phyloP scores from a whole-genome alignment of 2,888 invertebrate species.

The Notodonta dromedarius region DNA sequence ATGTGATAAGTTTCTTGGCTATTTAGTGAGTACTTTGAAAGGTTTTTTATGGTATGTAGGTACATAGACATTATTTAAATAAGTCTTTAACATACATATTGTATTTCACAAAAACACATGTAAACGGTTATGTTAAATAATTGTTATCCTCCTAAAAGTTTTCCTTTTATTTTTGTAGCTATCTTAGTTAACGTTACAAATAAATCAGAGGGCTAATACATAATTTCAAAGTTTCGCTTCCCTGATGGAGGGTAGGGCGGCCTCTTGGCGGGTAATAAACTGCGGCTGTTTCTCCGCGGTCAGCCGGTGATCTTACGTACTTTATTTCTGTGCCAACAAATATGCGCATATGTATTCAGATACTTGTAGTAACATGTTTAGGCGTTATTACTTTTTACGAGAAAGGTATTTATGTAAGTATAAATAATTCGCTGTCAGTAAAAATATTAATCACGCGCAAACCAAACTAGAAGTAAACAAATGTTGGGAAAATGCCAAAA shows the following conservation, averaged over 20 bases:
- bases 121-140: neutral
- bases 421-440: too few relatives aligned
- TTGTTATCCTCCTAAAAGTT: neutral
- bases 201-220: conserved; percentile 4
- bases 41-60: too few relatives aligned
- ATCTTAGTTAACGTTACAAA: neutral
- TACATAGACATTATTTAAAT: too few relatives aligned
- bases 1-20: too few relatives aligned
- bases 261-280: neutral
- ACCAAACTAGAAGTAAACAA: too few relatives aligned
- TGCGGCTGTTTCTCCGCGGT: neutral
- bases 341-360: neutral
- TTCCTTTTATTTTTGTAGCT: neutral
- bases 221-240: conserved; percentile 5
- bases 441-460: too few relatives aligned
- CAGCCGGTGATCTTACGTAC: neutral
- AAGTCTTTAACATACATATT: too few relatives aligned
- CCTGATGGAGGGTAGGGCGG: neutral
- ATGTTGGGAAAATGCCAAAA: too few relatives aligned
- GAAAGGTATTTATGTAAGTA: too few relatives aligned
- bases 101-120: neutral
- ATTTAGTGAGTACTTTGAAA: too few relatives aligned
- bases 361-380: neutral
- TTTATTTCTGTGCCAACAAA: neutral
- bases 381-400: neutral